Conservation (phyloP, 2,888 invertebrate species). For the Stenurella melanura region DNA sequence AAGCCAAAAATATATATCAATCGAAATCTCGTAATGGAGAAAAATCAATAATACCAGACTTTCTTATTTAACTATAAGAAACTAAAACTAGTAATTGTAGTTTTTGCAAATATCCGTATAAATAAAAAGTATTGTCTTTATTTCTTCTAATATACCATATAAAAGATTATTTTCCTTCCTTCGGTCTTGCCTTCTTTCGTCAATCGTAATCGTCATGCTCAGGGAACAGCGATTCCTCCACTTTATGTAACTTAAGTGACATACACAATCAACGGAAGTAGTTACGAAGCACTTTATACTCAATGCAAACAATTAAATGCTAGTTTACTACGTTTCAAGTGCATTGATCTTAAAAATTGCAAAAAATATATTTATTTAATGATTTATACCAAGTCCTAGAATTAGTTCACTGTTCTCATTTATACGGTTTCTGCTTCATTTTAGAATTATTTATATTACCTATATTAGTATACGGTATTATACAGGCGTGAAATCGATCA, state of each 20-base stretch:
- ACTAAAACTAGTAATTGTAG: not conserved
- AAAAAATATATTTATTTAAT: slow-evolving; percentile 42
- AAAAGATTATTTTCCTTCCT: slow-evolving; percentile 5
- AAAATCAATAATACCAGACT: too few relatives aligned
- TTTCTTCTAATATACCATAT: not conserved
- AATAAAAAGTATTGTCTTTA: not conserved
- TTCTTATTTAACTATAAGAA: too few relatives aligned
- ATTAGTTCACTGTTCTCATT: not conserved
- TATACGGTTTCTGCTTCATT: not conserved
- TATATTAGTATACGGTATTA: too few relatives aligned
- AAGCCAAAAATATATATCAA: too few relatives aligned
- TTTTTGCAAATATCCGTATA: not conserved
- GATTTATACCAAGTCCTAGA: not conserved
- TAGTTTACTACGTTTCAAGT: slow-evolving; percentile 55
- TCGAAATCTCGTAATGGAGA: too few relatives aligned
- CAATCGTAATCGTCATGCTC: slow-evolving; percentile 61
- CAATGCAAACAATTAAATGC: slow-evolving; percentile 62
- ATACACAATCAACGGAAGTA: slow-evolving; percentile 66
- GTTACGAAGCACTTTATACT: slow-evolving; percentile 60
- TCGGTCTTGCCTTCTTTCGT: slow-evolving; percentile 42
- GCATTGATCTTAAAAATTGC: slow-evolving; percentile 57
- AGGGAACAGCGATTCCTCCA: slow-evolving; percentile 61
- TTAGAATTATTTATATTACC: not conserved
- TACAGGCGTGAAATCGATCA: too few relatives aligned
- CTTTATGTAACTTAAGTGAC: slow-evolving; percentile 63